A percentile compares a stretch with the other conserved stretches of the same genome.
These are phyloP conservation scores for Emys orbicularis DNA, from an alignment of 2,797 vertebrate species.

Conservation along the genomic window DNA sequence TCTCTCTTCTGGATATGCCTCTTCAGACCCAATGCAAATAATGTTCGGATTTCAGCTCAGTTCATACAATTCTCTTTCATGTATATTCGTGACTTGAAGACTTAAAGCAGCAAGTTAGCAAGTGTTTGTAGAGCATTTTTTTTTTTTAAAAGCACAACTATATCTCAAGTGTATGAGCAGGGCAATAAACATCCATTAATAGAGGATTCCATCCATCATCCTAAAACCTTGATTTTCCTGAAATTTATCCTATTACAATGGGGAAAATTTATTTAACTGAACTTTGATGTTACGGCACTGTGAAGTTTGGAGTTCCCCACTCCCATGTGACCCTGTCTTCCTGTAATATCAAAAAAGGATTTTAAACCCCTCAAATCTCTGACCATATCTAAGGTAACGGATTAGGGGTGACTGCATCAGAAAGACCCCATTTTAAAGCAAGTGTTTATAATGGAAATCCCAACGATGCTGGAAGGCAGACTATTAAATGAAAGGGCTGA, in stretches of 20 bases:
- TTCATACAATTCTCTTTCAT: background rate
- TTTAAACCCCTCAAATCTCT: background rate
- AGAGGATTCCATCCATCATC: background rate
- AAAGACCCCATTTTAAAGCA: background rate
- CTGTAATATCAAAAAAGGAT: background rate
- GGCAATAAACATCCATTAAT: background rate
- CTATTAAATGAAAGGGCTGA: background rate
- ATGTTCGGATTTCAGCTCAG: background rate
- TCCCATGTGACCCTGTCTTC: accelerated
- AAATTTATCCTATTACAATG: background rate
- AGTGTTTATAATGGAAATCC: background rate
- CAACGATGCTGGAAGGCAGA: background rate
- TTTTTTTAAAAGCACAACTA: background rate
- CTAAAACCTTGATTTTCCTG: background rate
- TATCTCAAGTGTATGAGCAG: background rate
- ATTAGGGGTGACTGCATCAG: background rate
- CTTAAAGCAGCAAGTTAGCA: background rate
- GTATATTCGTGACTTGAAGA: background rate
- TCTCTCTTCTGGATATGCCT: background rate
- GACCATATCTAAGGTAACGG: background rate
- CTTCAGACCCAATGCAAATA: background rate
- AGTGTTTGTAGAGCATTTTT: background rate
- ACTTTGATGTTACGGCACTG: background rate
- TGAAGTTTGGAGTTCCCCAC: background rate
- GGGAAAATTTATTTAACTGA: background rate